Evolutionary conservation across 1,140 invertebrate genomes (phyloP), one percentile per base, ranked within the genome.

Genomic region (Bicyclus anynana): DNA sequence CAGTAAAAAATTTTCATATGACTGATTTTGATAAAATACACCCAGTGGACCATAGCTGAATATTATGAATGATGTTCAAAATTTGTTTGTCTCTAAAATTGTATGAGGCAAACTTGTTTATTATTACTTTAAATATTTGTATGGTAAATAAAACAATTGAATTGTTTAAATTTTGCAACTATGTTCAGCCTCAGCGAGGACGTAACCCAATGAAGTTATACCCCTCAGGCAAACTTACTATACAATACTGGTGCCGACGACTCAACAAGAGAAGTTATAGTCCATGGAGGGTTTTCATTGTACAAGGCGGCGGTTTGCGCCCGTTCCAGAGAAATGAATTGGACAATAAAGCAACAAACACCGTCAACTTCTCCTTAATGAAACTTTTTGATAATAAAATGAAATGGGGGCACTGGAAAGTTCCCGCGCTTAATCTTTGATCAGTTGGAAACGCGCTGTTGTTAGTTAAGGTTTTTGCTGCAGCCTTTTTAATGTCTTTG

Each of bases 371-470:
- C 80, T 67, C 70, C 67, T 59, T 72, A 77, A 77, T 77, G 72
- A 84, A 83, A 80, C 67, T 83, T 86, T 84, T 81, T 75, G 71
- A 76, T 75, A 82, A 76, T 74, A 74, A 78, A 75, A 69, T 69
- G 60, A 52, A 78, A 81, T 68, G 69, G 53, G 54, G 70, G 50
- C 72, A 75, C 64, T 74, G 64, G 52, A 72, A 77, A 74, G 52
- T 76, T 75, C 66, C 56, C 51, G 53, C 53, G 64, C 61, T 76
- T 72, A 73, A 76, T 82, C 76, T 80, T 77, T 82, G 71, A 79
- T 77, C 67, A 76, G 67, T 66, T 71, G 48, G 48, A 52, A 61
- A 21, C 21, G 40, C 18, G 17, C 40, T 20, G 40, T 44, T 44
- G 40, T 5, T 38, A 38, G 37, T 38, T 16, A 38, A 38, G 37